Evolutionary conservation across 2,113 vertebrate genomes (phyloP).

Genomic region (Pollachius pollachius): DNA sequence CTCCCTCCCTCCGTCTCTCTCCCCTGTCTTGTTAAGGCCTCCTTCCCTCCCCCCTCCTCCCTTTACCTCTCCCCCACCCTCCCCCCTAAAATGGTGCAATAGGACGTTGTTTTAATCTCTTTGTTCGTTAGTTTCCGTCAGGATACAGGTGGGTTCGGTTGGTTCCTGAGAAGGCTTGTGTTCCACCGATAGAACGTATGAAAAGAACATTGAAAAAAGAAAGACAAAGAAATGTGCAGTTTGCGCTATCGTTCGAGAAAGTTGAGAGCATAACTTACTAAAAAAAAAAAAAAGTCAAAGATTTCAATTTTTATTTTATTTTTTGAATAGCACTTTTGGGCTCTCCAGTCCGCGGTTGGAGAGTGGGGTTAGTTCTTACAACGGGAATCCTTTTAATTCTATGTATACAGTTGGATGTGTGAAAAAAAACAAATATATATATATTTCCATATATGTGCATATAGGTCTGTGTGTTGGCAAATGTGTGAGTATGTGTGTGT

Average conservation of each 20-base stretch:
- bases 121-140: slow-evolving; percentile 15
- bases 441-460: slow-evolving; percentile 76
- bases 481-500: slow-evolving; percentile 64
- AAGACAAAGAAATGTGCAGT: slow-evolving; percentile 55
- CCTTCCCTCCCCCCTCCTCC: slow-evolving; percentile 55
- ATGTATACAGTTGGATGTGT: slow-evolving; percentile 78
- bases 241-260: slow-evolving; percentile 67
- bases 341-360: slow-evolving; percentile 73
- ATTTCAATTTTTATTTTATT: slow-evolving; percentile 37
- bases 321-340: slow-evolving; percentile 80
- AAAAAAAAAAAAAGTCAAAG: slow-evolving; percentile 74
- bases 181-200: slow-evolving; percentile 71
- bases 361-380: slow-evolving; percentile 70
- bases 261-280: slow-evolving; percentile 73
- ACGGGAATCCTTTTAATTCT: slow-evolving; percentile 74
- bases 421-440: slow-evolving; percentile 52
- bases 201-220: slow-evolving; percentile 23
- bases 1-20: slow-evolving; percentile 37
- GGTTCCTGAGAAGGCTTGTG: slow-evolving; percentile 62
- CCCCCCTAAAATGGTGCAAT: slow-evolving; percentile 78
- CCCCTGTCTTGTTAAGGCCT: no score
- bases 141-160: slow-evolving; percentile 57
- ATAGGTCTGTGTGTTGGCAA: slow-evolving; percentile 72
- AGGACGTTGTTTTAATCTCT: slow-evolving; percentile 65
- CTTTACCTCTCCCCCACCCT: slow-evolving; percentile 59